Percentiles rank a stretch among this genome's conserved stretches.
phyloP scores from a whole-genome alignment of 2,888 invertebrate species.

The Xylota sylvarum region DNA sequence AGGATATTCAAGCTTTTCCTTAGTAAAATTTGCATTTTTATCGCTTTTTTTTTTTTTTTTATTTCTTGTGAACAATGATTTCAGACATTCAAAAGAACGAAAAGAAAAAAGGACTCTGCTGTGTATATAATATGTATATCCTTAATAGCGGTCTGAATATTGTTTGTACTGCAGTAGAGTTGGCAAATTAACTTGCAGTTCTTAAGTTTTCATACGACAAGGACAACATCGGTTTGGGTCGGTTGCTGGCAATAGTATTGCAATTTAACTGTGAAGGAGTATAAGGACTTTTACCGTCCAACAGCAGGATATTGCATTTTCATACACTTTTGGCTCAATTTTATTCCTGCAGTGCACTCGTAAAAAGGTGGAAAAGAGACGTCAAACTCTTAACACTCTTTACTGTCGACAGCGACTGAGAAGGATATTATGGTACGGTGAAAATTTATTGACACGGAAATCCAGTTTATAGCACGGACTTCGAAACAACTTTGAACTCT shows the following conservation, averaged over 20 bases:
- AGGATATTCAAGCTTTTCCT: neutral
- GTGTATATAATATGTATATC: neutral
- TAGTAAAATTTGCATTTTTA: constrained; percentile 30
- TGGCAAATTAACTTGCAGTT: constrained; percentile 4
- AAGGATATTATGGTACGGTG: neutral
- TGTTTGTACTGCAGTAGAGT: neutral
- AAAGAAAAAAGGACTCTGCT: neutral
- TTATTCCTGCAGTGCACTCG: neutral
- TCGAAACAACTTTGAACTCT: neutral
- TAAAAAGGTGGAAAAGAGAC: neutral
- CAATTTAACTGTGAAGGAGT: neutral
- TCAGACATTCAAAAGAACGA: neutral
- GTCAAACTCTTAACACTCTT: neutral
- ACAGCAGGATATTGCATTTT: neutral
- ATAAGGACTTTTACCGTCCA: neutral
- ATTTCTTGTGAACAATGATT: neutral
- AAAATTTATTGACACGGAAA: constrained; percentile 20
- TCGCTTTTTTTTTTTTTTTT: neutral
- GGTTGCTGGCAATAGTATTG: neutral
- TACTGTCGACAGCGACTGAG: neutral
- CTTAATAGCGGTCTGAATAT: neutral
- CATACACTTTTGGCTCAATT: constrained; percentile 17
- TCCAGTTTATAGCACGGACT: constrained; percentile 8
- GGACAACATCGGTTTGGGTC: neutral
- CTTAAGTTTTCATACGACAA: neutral